Base-by-base conservation (phyloP, 1,140 invertebrate species). In the Drosophila pachea region DNA sequence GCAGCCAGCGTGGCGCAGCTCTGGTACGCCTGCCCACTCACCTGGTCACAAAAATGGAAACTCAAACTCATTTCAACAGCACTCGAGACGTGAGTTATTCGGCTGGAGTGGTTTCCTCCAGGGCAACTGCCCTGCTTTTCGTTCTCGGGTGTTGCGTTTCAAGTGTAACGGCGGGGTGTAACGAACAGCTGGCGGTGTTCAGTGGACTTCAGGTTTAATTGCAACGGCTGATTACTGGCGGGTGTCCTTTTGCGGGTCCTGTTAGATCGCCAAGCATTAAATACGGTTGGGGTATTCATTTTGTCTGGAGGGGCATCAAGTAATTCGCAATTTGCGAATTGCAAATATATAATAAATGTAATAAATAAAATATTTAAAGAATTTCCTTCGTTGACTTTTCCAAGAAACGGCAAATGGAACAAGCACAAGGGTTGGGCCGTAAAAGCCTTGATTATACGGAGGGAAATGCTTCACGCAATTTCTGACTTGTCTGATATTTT, bases 1-100 rank as follows among this genome's bases (percentile, higher is more conserved):
- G 16, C 11, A 47, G 45, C 49, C 53, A 43, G 38, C 22, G 4
- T 22, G 16, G 14, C 42, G 38, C 32, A 63, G 42, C 36, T 42
- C 36, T 42, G 31, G 36, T 40, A 22, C 38, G 33, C 33, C 33
- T 7, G 36, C 52, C 42, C 58, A 58, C 45, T 64, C 53, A 69
- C 60, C 67, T 69, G 60, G 35, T 49, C 38, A 54, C 12, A 53
- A 42, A 60, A 60, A 58, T 53, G 50, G 35, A 63, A 67, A 60
- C 66, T 65, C 63, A 45, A 76, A 68, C 65, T 73, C 70, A 69
- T 76, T 76, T 76, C 53, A 76, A 76, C 70, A 76, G 33, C 70
- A 76, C 74, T 76, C 60, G 74, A 76, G 74, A 76, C 74, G 66
- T 73, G 70, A 73, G 66, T 69, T 76, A 76, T 76, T 76, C 69